Evolutionary conservation across 2,797 vertebrate genomes (phyloP).

Genomic region (Sarcoramphus papa): DNA sequence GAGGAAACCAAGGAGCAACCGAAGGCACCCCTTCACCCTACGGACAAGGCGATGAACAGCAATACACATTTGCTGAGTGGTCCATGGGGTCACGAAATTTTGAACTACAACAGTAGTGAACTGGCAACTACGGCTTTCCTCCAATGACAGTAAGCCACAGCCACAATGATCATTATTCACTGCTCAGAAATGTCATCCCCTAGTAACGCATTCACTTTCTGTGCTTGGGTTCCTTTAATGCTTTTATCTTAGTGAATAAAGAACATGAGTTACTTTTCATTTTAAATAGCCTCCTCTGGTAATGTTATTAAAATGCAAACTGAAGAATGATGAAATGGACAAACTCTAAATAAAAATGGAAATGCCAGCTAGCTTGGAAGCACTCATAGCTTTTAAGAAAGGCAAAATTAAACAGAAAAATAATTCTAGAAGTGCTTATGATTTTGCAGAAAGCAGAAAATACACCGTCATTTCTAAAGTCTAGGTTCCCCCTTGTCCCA

Average conservation of each 20-base stretch:
- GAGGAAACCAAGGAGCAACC: background rate
- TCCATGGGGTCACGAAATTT: background rate
- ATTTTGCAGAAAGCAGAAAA: background rate
- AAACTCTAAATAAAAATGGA: background rate
- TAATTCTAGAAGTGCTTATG: background rate
- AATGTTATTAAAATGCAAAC: constrained; percentile 30
- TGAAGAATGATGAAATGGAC: background rate
- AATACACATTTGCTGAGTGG: background rate
- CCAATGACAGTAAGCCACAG: background rate
- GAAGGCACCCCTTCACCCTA: background rate
- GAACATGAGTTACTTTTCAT: background rate
- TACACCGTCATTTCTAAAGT: background rate
- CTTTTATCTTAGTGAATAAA: background rate
- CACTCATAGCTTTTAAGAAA: background rate
- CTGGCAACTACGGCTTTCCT: background rate
- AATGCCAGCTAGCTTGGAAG: background rate
- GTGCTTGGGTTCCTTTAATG: background rate
- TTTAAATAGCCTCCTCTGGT: background rate
- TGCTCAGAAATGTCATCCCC: background rate
- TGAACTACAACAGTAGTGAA: background rate
- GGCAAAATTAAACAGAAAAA: background rate
- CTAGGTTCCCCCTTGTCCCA: background rate
- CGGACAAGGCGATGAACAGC: accelerated
- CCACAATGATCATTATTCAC: background rate
- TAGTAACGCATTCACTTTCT: background rate